Evolutionary conservation across 2,113 vertebrate species (phyloP), one percentile per base, ranked within the genome.

Genomic region (Eulemur rufifrons): DNA sequence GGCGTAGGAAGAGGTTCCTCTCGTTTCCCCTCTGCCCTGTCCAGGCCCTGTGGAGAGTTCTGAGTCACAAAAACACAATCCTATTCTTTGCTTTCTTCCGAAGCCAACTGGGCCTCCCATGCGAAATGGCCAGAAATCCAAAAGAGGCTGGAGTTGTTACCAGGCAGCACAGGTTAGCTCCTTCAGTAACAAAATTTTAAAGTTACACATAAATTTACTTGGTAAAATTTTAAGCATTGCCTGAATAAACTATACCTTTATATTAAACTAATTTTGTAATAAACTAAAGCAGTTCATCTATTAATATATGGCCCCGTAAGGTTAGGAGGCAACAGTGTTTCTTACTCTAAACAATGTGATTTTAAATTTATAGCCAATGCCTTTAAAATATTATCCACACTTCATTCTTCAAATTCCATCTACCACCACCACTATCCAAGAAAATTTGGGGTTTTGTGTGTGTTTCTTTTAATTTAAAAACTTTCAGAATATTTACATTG

Each of bases 391-490:
- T 9, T 63, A 47, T 11, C 29, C 10, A 69, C 6, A 3, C 14
- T 84, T 92, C 64, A 54, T 52, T 61, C 71, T 76, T 71, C 68
- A 95, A 95, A 63, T 81, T 50, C 66, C 74, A 78, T 37, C 73
- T 32, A 61, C 73, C 34, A 39, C 25, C 69, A 56, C 63, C 25
- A 37, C 34, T 4, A 42, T 37, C 66, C 25, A 56, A 54, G 80
- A 93, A 61, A 39, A 54, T 7, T 5, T 17, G 18, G 2, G 21
- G 2, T 2, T 34, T 6, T 66, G 3, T 47, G 2, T 25, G 20
- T 47, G 6, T 88, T 73, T 78, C 20, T 80, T 88, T 88, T 52
- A 32, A 92, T 64, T 92, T 85, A n/a, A 54, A 81, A 42, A 92
- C 50, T 47, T 68, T 61, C 10, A 7, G 71, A 32, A 68, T 91